Evolutionary conservation across 2,888 invertebrate species (phyloP).

Genomic region (Nemurella pictetii): DNA sequence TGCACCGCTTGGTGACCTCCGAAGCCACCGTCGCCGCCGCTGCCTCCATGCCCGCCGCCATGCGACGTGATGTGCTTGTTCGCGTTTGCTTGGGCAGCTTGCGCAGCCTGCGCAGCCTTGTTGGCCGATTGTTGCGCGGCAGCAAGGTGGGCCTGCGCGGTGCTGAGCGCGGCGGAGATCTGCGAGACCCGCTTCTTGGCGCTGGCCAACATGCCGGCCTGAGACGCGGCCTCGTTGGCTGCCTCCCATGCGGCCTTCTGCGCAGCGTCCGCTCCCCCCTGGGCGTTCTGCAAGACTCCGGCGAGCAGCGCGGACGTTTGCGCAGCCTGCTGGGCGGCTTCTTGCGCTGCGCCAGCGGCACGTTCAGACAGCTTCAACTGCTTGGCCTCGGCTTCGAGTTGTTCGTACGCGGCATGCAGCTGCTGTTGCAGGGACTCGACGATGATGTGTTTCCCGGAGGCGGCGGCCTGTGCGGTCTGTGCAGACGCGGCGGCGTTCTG

Average conservation of each 20-base stretch:
- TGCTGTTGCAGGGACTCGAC: constrained; percentile 19
- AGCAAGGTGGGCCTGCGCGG: constrained; percentile 4
- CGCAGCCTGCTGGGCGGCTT: constrained; percentile 2
- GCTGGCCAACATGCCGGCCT: constrained; percentile 10
- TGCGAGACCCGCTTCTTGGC: not conserved
- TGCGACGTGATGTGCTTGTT: not conserved
- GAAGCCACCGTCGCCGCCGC: not conserved
- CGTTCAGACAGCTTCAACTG: constrained; percentile 2
- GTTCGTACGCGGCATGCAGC: constrained; percentile 1
- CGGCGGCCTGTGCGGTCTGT: constrained; percentile 15
- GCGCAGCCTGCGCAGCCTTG: constrained; percentile 2
- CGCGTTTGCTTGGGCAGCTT: constrained; percentile 19
- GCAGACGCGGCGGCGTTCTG: constrained; percentile 14
- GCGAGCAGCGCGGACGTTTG: not conserved
- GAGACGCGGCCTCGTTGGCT: not conserved
- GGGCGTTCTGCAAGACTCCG: not conserved
- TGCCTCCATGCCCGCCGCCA: not conserved
- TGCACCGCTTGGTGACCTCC: not conserved
- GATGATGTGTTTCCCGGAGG: constrained; percentile 1
- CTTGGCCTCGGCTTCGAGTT: not conserved
- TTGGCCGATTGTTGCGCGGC: constrained; percentile 4
- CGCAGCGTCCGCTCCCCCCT: not conserved
- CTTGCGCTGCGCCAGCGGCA: constrained; percentile 3
- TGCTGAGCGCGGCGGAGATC: not conserved
- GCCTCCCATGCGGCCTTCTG: constrained; percentile 18